These are phyloP conservation scores for Onychomys arenicola DNA, from an alignment of 2,797 vertebrate genomes.

Conservation along the genomic window DNA sequence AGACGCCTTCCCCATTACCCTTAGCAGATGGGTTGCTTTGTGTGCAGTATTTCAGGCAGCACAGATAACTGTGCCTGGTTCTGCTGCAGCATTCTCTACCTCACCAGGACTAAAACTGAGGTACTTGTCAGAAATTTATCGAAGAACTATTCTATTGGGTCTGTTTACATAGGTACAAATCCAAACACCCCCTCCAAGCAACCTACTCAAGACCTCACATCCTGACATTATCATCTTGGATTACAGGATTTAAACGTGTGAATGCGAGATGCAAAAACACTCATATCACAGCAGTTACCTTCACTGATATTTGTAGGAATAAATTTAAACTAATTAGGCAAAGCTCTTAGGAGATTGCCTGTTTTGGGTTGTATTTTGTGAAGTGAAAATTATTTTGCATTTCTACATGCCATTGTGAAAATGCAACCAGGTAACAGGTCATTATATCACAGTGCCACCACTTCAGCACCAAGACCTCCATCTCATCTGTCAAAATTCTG, in stretches of 20 bases:
- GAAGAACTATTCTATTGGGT: background rate
- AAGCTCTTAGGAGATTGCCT: background rate
- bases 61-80: background rate
- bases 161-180: background rate
- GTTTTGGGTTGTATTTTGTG: background rate
- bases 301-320: background rate
- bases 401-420: background rate
- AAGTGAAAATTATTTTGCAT: slow-evolving; percentile 9
- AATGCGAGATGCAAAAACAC: background rate
- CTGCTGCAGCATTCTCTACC: background rate
- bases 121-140: background rate
- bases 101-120: background rate
- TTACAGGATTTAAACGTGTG: background rate
- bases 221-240: background rate
- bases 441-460: background rate
- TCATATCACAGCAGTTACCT: background rate
- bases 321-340: background rate
- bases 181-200: no score
- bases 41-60: background rate
- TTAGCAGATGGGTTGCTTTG: background rate
- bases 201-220: background rate
- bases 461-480: background rate
- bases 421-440: background rate
- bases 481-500: background rate
- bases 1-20: background rate